Evolutionary conservation across 2,888 invertebrate genomes (phyloP), one percentile per base, ranked within the genome.

Genomic region (Synergus japonicus): DNA sequence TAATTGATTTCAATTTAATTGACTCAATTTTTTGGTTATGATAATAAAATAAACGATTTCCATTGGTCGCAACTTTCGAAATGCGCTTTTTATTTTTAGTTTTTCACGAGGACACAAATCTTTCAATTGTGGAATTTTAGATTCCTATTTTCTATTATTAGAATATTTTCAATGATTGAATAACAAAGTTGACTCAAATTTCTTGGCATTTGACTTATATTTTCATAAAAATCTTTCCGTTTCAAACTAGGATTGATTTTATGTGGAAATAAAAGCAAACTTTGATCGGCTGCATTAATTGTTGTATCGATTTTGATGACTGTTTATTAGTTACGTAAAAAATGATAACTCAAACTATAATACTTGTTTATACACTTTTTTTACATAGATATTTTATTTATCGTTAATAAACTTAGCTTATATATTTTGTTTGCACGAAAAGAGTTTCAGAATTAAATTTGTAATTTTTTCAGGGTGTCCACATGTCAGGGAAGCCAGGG

Each of bases 21-120:
- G 22, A 4, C 37, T 37, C 37, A 8, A n/a, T 29, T 73, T 73
- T 73, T 54, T 73, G 73, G 73, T 73, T 73, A 73, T 73, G 54
- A 3, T 54, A 73, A 37, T 49, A 10, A 46, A 69, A 37, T 49
- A 10, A 46, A 69, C 9, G 49, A n/a, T 73, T 73, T 69, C 15
- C 12, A 69, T 69, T 69, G 49, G 37, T 49, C 4, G 22, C 37
- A 9, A 46, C 29, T 69, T 63, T 22, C 29, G 10, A 63, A 18
- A 29, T 4, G 13, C 22, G 13, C 29, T 54, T 73, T 73, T 37
- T 73, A 73, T 54, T 54, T 73, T 73, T 73, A 73, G 69, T 29
- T 54, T 0, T 3, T 29, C n/a, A 37, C 37, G 66, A 66, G 43
- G 10, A n/a, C 9, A 15, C 8, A 15, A 43, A 18, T 66, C 9